Evolutionary conservation across 2,888 invertebrate genomes (phyloP), one percentile per base, ranked within the genome.

Genomic region (Callimorpha dominula): DNA sequence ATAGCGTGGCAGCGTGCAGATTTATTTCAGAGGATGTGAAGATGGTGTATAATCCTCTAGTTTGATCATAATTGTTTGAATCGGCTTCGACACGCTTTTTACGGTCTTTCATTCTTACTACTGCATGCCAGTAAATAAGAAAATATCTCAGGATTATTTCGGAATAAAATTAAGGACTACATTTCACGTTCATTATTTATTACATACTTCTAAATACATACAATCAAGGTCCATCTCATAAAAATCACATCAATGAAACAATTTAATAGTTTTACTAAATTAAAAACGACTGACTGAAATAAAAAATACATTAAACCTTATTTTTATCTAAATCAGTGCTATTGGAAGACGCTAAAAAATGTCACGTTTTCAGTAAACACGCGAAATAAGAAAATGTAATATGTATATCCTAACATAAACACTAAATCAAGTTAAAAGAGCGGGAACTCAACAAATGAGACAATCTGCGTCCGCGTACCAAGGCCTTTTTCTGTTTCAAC

Each of bases 131-230:
- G 43, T 46, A 46, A 46, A 46, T 46, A 46, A 20, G 6, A 49
- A 65, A 8, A 17, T 42, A 42, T 0, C 4, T 40, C 1, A 43
- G 43, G 8, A 14, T 52, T 15, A 62, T 62, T 42, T 52, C 12
- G 46, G 43, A 15, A 65, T 57, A 42, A 57, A 50, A 65, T 81
- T 84, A 86, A 86, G 84, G 86, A 76, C 82, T 71, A 79, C 74
- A 80, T 81, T 86, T 88, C 86, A 89, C 88, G 85, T 90, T 92
- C 91, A 93, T 88, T 91, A 91, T 95, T 95, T 95, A 95, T 94
- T 95, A 89, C 88, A 92, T 92, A 90, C 92, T 93, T 90, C 92
- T 93, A 94, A 90, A 89, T 89, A 91, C 91, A 89, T 93, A 95
- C 95, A 94, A 87, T 94, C 94, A 92, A 93, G 87, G 89, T 92